These are phyloP conservation scores for Dryobotodes eremita DNA, from an alignment of 2,888 invertebrate genomes.

Conservation along the genomic window DNA sequence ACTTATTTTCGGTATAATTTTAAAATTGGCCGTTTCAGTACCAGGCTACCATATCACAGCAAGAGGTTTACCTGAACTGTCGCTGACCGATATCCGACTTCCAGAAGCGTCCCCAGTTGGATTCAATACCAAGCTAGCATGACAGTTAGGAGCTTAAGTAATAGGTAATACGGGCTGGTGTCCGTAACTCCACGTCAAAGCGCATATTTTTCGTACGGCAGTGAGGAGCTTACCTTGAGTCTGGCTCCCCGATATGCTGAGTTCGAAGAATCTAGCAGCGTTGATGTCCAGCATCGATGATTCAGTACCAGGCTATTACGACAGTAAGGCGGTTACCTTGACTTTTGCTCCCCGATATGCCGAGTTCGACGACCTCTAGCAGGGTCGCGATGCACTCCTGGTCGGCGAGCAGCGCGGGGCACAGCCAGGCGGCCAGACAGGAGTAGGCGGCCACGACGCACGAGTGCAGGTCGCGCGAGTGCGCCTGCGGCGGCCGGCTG, in stretches of 20 bases:
- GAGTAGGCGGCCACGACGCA: constrained; percentile 98
- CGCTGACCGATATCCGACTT: background rate
- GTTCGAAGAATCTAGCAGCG: constrained; percentile 98
- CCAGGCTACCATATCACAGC: background rate
- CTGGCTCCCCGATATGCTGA: constrained; percentile 99
- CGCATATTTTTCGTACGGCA: too few species aligned
- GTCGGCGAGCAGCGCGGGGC: constrained; percentile 97
- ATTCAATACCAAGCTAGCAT: constrained; percentile 8
- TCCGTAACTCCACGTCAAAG: too few species aligned
- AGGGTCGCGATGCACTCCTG: constrained; percentile 98
- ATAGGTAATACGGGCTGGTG: too few species aligned
- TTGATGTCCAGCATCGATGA: constrained; percentile 73
- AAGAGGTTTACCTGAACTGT: background rate
- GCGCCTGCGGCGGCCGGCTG: constrained; percentile 97
- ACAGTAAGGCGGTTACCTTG: constrained; percentile 83
- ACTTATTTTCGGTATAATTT: background rate
- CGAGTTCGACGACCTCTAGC: constrained; percentile 98
- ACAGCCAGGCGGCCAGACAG: constrained; percentile 97
- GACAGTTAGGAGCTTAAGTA: background rate
- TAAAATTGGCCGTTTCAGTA: background rate
- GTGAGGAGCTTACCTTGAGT: constrained; percentile 89
- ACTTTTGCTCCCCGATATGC: constrained; percentile 98
- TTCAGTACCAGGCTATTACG: constrained; percentile 17
- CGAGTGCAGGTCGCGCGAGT: constrained; percentile 98
- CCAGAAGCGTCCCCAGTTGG: background rate